Percentiles rank a stretch among this genome's conserved stretches.
Conservation (phyloP, 2,888 invertebrate genomes). For the Brachynemurus nebulosus region DNA sequence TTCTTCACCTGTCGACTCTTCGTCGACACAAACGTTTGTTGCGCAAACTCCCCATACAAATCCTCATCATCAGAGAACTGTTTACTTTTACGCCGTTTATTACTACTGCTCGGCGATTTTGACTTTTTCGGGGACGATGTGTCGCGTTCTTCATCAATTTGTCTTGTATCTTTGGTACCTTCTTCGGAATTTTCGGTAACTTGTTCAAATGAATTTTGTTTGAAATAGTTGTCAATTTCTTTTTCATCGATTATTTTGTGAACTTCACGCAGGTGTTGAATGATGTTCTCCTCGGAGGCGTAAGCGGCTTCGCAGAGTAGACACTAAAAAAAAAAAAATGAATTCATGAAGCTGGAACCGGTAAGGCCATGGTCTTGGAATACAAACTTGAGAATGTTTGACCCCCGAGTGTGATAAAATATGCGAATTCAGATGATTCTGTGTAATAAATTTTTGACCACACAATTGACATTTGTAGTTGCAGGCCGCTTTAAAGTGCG, state of each 20-base stretch:
- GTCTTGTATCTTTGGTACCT: background rate
- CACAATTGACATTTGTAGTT: conserved; percentile 36
- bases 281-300: conserved; percentile 33
- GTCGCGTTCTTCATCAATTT: background rate
- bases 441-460: conserved; percentile 29
- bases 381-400: conserved; percentile 32
- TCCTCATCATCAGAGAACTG: no score
- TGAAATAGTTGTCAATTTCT: conserved; percentile 10
- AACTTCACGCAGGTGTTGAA: conserved; percentile 34
- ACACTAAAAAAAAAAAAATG: conserved; percentile 31
- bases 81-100: background rate
- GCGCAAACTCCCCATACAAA: no score
- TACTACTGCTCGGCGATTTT: no score
- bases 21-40: background rate
- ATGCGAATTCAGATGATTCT: conserved; percentile 32
- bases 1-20: conserved; percentile 5
- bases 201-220: conserved; percentile 18
- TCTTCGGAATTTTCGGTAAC: conserved; percentile 6
- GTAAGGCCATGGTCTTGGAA: background rate
- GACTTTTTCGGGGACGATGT: background rate
- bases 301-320: conserved; percentile 36
- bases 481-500: conserved; percentile 30
- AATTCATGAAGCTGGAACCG: background rate
- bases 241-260: conserved; percentile 24
- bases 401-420: conserved; percentile 35